These are phyloP conservation scores for Parapsyche elsis DNA, from an alignment of 1,140 invertebrate species.

Conservation along the genomic window DNA sequence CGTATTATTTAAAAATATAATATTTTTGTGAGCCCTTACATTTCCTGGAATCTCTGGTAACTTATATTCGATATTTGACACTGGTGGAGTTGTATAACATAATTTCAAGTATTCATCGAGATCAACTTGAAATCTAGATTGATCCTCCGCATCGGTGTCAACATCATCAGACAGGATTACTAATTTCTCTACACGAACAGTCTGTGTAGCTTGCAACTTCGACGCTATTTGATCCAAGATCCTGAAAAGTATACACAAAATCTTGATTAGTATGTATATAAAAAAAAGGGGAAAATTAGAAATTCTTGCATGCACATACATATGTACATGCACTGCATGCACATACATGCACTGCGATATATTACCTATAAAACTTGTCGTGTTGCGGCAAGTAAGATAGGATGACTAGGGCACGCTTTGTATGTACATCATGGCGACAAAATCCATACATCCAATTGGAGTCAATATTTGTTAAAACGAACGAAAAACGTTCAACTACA, in stretches of 20 bases:
- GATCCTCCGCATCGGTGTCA: not conserved
- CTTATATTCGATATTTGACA: not conserved
- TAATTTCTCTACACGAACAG: not conserved
- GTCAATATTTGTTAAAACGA: conserved; percentile 85
- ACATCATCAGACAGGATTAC: conserved; percentile 1
- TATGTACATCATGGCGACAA: conserved; percentile 81
- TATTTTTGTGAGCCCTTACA: conserved; percentile 1
- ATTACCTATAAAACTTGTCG: conserved; percentile 84
- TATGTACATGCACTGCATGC: too few species aligned
- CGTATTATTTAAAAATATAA: too few species aligned
- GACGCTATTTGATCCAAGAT: conserved; percentile 25
- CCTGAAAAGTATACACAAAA: conserved; percentile 19
- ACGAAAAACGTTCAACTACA: conserved; percentile 71
- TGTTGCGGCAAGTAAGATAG: conserved; percentile 85
- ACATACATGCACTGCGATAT: too few species aligned
- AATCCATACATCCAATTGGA: conserved; percentile 91
- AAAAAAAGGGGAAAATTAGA: too few species aligned
- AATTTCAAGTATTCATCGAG: not conserved
- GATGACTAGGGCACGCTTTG: conserved; percentile 74
- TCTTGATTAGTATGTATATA: not conserved
- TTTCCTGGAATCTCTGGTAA: conserved; percentile 35
- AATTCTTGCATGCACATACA: too few species aligned
- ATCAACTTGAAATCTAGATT: not conserved
- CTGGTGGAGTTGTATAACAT: not conserved
- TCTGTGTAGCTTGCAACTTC: not conserved